These are phyloP conservation scores for Leuctra nigra DNA, from an alignment of 2,888 invertebrate genomes.

Conservation along the genomic window DNA sequence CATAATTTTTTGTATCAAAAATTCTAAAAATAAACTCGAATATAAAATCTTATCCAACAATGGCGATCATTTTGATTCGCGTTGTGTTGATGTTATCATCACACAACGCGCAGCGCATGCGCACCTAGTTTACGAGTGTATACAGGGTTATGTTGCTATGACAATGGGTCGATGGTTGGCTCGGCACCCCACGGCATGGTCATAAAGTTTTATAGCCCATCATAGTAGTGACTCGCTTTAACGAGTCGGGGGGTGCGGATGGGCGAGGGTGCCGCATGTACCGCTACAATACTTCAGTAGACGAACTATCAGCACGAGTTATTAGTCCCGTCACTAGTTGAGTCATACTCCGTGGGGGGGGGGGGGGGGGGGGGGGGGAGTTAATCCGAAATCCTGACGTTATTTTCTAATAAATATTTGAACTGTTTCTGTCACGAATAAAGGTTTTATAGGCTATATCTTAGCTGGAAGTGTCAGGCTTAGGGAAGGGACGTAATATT, in stretches of 20 bases:
- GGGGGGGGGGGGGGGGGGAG: not conserved
- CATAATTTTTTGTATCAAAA: too few relatives aligned
- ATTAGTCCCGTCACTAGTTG: not conserved
- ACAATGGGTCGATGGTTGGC: constrained; percentile 14
- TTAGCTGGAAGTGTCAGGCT: too few relatives aligned
- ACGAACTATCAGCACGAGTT: not conserved
- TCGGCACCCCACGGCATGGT: not conserved
- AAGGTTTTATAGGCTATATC: too few relatives aligned
- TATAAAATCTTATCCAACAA: too few relatives aligned
- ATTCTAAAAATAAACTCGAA: too few relatives aligned
- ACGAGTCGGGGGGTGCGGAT: constrained; percentile 13
- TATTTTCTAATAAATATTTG: constrained; percentile 4
- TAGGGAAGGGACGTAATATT: too few relatives aligned
- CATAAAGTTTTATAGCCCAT: constrained; percentile 18
- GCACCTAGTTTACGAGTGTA: too few relatives aligned
- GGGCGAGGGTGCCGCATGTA: not conserved
- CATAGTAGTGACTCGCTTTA: constrained; percentile 14
- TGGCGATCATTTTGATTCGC: too few relatives aligned
- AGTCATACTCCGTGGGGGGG: not conserved
- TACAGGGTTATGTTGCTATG: constrained; percentile 18
- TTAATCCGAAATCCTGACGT: not conserved
- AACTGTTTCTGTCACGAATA: not conserved
- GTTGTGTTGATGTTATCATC: too few relatives aligned
- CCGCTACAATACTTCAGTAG: not conserved
- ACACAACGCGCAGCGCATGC: not conserved